Base-by-base conservation (phyloP, 2,888 invertebrate genomes). In the Morpho helenor region DNA sequence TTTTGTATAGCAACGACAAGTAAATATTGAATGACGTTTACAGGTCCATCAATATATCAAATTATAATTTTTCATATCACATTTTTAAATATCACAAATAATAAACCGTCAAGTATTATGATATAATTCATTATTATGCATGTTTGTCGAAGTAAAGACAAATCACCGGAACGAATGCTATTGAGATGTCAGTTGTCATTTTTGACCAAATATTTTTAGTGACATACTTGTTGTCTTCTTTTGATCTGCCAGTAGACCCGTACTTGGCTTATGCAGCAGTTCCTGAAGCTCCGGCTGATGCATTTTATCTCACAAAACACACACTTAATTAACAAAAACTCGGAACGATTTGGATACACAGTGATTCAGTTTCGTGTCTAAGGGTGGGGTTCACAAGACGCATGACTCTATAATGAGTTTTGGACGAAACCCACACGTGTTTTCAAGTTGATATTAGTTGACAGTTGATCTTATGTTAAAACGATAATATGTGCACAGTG, bases 211-310 rank as follows among this genome's bases (percentile, higher is more conserved):
- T 67, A 75, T 72, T 72, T 67, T 65, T 72, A 70, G 66, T 57
- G 67, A 85, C 89, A 66, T 86, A 88, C 88, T 80, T 83, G 83
- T 81, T 64, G 75, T 76, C 70, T 79, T 84, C 66, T 69, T 72
- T 56, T 67, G 78, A 52, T 78, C 79, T 9, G 70, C 67, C 40
- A 79, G 60, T 48, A 80, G 73, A 56, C 77, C 74, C 52, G 76
- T 70, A 66, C 57, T 75, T 23, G 84, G 82, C 66, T 85, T 87
- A 68, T 84, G 84, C 58, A 90, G 76, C 62, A 90, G 69, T 67
- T 87, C 89, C 71, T 90, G 81, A 66, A 89, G 75, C 76, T 90
- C 89, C 40, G 87, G 79, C 70, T 77, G 82, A 49, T 83, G 86
- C 88, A 88, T 88, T 41, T 69, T 74, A 43, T 57, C 57, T 56